Base-by-base conservation (phyloP, 1,140 invertebrate genomes). In the Hyles vespertilio region DNA sequence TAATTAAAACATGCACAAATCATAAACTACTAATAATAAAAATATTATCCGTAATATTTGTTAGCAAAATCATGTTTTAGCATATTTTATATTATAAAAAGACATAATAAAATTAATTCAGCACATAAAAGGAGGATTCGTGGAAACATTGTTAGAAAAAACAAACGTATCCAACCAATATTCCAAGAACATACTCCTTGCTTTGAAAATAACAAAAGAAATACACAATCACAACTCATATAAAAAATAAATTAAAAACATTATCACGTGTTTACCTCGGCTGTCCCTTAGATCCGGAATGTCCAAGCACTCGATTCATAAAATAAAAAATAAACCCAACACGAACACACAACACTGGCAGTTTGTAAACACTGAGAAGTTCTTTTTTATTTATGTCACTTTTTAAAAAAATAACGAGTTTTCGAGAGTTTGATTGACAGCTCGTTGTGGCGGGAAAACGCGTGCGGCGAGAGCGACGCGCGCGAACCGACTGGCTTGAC, bases 181-280 rank as follows among this genome's bases (percentile, higher is more conserved):
- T 40, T 40, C 36, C 36, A 40, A 40, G 36, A 40, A 40, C 36
- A 40, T 40, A 40, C 8, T 8, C 5, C 36, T 40, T 5, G 5
- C 5, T 5, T 40, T 5, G 8, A 54, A 45, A 58, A 57, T 32
- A 55, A 57, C 32, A 50, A 54, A n/a, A 55, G 51, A 50, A 62
- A 40, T 43, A 58, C 40, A 22, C n/a, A 43, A 7, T 11, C 40
- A 51, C 32, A 55, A 47, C 44, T 58, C 45, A 54, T 54, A 32
- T 65, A 58, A 70, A 65, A 72, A 67, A 50, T 53, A 70, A 79
- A 74, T 65, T 58, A 70, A 72, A 69, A 68, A 59, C 51, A 61
- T 61, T 44, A 60, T 68, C 63, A 65, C 62, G 60, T 72, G 67
- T 72, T 74, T 81, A 81, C 78, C 78, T 79, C 57, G 33, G 36